Evolutionary conservation across 1,140 invertebrate species (phyloP), one percentile per base, ranked within the genome.

Genomic region (Rhagoletis zephyria): DNA sequence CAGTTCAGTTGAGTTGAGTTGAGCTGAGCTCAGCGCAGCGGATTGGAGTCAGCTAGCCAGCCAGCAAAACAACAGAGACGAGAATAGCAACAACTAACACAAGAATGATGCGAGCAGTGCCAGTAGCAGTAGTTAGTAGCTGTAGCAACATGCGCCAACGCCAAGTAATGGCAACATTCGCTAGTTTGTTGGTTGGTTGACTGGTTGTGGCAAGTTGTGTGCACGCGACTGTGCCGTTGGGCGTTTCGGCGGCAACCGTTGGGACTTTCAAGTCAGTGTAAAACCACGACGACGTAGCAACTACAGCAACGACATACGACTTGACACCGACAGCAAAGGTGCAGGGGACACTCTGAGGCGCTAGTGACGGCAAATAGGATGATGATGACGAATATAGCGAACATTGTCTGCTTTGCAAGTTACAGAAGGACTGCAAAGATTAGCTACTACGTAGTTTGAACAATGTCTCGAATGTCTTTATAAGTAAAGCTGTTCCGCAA

Each of bases 1-100:
- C 86, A 87, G 61, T 65, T 64, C 60, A 86, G 60, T 64, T 87
- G 12, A 87, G 63, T 56, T 87, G 45, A 87, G 86, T 48, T 87
- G 59, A 87, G 86, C 64, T 67, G 48, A 87, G 63, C 63, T 51
- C 19, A 87, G 86, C 64, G 61, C 86, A 30, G 63, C 86, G 67
- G 85, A 63, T 86, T 86, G 85, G 59, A 61, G 85, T 64, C 85
- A 86, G 59, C 85, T 63, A 81, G 56, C 74, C 85, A 86, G 30
- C 56, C 56, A 86, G 61, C 59, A 64, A 86, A 64, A 61, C 85
- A 86, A 64, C 85, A 86, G 42, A 61, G 63, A 64, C 30, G 30
- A 86, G 0, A 30, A 86, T 61, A 86, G 63, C 59, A 64, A 86
- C 30, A 86, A 85, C 14, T 9, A 86, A 61, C 3, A 86, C 40